phyloP scores from a whole-genome alignment of 1,140 invertebrate genomes.

The Conus betulinus region DNA sequence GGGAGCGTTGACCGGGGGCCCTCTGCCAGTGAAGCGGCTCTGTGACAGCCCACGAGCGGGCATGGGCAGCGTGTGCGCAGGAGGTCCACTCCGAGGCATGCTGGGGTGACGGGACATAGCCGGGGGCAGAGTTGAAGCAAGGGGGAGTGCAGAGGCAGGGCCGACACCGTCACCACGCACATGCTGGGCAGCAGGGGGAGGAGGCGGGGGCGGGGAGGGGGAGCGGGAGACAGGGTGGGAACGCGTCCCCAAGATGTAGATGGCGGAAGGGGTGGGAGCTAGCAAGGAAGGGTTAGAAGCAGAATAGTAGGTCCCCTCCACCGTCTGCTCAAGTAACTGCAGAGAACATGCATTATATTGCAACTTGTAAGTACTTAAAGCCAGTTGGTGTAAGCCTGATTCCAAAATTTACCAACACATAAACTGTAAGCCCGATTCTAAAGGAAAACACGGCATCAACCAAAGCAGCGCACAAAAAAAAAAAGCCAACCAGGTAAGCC shows the following conservation, averaged over 20 bases:
- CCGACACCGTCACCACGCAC: background rate
- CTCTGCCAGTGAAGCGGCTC: background rate
- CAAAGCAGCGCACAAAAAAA: too few species aligned
- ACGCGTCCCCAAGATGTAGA: background rate
- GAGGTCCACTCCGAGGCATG: background rate
- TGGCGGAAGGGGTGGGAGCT: background rate
- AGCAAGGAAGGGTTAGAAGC: conserved; percentile 42
- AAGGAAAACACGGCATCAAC: too few species aligned
- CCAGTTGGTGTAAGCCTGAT: too few species aligned
- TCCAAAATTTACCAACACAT: too few species aligned
- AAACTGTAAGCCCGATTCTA: too few species aligned
- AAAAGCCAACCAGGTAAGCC: too few species aligned
- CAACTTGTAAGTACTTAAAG: too few species aligned
- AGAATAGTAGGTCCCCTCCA: conserved; percentile 28
- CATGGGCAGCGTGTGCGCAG: background rate
- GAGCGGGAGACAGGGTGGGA: background rate
- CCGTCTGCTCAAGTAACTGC: background rate
- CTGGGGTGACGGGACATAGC: background rate
- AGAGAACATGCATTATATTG: background rate
- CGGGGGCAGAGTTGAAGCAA: too few species aligned
- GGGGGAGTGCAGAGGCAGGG: background rate
- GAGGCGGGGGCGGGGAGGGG: background rate
- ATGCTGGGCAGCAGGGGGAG: background rate
- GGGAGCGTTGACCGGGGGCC: background rate
- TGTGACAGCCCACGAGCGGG: background rate